Evolutionary conservation across 2,888 invertebrate species (phyloP).

Genomic region (Alviniconcha strummeri): DNA sequence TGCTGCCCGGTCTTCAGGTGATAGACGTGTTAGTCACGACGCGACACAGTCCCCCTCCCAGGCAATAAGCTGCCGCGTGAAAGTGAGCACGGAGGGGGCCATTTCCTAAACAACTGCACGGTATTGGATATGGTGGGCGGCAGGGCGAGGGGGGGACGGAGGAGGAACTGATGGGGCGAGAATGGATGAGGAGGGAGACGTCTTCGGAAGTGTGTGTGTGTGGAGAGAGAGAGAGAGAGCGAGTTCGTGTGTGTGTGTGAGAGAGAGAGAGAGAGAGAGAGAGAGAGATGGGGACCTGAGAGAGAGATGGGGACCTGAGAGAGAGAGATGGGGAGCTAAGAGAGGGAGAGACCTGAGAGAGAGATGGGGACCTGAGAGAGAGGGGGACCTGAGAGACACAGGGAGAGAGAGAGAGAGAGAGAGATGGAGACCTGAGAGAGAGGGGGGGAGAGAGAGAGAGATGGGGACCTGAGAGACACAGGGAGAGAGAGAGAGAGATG

Average conservation of each 20-base stretch:
- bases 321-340: not conserved
- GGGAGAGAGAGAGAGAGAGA: conserved; percentile 9
- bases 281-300: not conserved
- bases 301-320: not conserved
- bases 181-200: not conserved
- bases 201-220: not conserved
- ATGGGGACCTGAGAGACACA: not conserved
- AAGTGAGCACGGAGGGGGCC: not conserved
- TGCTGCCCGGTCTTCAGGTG: no score
- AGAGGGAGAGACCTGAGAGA: not conserved
- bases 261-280: not conserved
- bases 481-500: not conserved
- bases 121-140: no score
- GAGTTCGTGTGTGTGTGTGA: not conserved
- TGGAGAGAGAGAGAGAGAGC: not conserved
- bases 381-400: not conserved
- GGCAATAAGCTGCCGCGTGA: not conserved
- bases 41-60: no score
- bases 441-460: not conserved
- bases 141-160: not conserved
- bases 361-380: not conserved
- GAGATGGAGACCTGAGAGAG: not conserved
- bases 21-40: no score
- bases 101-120: no score
- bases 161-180: not conserved